Base-by-base conservation (phyloP, 2,113 vertebrate genomes). In the Terrapene triunguis region DNA sequence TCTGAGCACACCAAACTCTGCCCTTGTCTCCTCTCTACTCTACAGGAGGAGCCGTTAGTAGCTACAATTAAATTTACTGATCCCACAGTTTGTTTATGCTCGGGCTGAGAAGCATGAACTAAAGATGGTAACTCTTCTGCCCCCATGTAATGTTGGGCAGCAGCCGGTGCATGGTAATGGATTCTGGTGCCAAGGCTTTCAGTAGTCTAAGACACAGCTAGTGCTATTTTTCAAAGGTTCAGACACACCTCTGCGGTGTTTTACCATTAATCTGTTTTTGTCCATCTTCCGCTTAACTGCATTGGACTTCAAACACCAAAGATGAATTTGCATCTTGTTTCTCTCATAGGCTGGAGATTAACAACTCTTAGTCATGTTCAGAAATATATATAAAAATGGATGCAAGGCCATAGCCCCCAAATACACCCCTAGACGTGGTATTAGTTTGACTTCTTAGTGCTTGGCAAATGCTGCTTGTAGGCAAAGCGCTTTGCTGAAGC, bases 281-380 rank as follows among this genome's bases (percentile, higher is more conserved):
- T 22, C 42, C 25, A 44, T 78, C 38, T 78, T 44, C 24, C 25
- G 27, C 24, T 44, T 47, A 78, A 27, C 22, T 12, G 12, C 35
- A 44, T 76, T 44, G 72, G 72, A 69, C 22, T 54, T 48, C 55
- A 94, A 88, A 35, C 59, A 90, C 83, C 48, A 76, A 87, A 93
- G 78, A 87, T 80, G 78, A 62, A 78, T 42, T 65, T 92, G 35
- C 10, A 0, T 89, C 87, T 87, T 10, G 11, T 51, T 93, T 90
- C 80, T 86, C 78, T 13, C 10, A 22, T 74, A 82, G 35, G 14
- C 5, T 80, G 19, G 51, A 69, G 85, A 0, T 2, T 4, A 92
- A 51, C 12, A 59, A 48, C 35, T 83, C n/a, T 81, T 85, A 47
- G 7, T 55, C 2, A 1, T 11, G 32, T 74, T 42, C 2, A 25